Evolutionary conservation across 1,140 invertebrate genomes (phyloP).

Genomic region (Sycobia sp.): DNA sequence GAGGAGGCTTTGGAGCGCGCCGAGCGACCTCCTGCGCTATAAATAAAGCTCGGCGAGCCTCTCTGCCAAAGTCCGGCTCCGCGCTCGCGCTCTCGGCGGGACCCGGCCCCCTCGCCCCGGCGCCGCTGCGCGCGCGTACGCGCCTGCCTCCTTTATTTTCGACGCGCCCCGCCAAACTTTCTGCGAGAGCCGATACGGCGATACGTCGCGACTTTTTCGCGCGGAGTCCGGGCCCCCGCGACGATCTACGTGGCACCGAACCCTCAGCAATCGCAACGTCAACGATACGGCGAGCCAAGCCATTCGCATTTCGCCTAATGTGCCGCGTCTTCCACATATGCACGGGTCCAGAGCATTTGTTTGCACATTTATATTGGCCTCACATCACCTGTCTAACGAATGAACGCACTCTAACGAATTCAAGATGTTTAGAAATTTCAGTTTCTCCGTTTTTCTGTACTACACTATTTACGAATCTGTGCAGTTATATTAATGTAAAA

Average conservation of each 20-base stretch:
- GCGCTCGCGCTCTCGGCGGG: too few relatives aligned
- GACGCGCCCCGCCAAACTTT: background rate
- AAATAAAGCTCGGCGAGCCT: slow-evolving; percentile 51
- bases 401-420: too few relatives aligned
- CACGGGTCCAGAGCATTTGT: too few relatives aligned
- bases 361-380: too few relatives aligned
- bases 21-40: slow-evolving; percentile 55
- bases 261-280: background rate
- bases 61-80: slow-evolving; percentile 43
- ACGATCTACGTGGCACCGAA: background rate
- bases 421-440: too few relatives aligned
- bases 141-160: background rate
- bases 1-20: slow-evolving; percentile 53
- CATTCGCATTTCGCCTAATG: too few relatives aligned
- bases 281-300: background rate
- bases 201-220: background rate
- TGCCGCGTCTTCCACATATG: too few relatives aligned
- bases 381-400: too few relatives aligned
- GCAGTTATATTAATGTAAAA: too few relatives aligned
- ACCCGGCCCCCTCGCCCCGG: background rate
- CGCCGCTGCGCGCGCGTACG: background rate
- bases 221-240: too few relatives aligned
- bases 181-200: background rate
- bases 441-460: too few relatives aligned
- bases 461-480: too few relatives aligned